A percentile compares a stretch with the other conserved stretches of the same genome.
Conservation (phyloP, 1,140 invertebrate species). For the Procambarus virginalis region DNA sequence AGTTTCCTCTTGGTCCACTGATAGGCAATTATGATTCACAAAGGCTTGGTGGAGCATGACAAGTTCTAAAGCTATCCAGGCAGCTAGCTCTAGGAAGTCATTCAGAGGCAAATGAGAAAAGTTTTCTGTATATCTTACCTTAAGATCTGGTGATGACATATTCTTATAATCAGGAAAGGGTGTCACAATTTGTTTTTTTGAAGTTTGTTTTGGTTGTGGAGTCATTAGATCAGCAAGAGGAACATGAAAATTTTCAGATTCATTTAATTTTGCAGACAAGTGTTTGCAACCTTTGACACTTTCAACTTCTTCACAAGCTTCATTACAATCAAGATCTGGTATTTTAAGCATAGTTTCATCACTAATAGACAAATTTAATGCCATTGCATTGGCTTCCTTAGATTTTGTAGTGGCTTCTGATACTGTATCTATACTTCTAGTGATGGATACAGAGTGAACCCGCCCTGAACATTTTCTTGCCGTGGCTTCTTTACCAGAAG, state of each 20-base stretch:
- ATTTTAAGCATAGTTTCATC: slow-evolving; percentile 33
- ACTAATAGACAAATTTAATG: neutral
- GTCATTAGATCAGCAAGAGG: neutral
- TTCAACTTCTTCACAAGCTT: slow-evolving; percentile 23
- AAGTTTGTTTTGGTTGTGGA: neutral
- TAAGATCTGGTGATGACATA: slow-evolving; percentile 74
- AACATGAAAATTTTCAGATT: neutral
- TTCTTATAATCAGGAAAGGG: slow-evolving; percentile 74
- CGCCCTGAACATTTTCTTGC: neutral
- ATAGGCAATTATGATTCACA: too few species aligned
- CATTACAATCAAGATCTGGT: slow-evolving; percentile 20
- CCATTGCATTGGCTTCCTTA: neutral
- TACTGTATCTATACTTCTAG: neutral
- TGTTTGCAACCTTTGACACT: neutral
- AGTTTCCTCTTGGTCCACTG: too few species aligned
- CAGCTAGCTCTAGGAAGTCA: too few species aligned
- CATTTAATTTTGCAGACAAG: neutral
- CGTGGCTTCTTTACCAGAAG: neutral
- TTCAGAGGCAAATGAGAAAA: too few species aligned
- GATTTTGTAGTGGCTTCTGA: neutral
- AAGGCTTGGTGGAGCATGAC: too few species aligned
- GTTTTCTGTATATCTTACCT: slow-evolving; percentile 71
- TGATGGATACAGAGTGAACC: neutral
- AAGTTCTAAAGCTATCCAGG: too few species aligned
- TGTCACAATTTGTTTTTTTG: slow-evolving; percentile 67